Evolutionary conservation across 2,797 vertebrate genomes (phyloP).

Genomic region (Hyperoplus lanceolatus): DNA sequence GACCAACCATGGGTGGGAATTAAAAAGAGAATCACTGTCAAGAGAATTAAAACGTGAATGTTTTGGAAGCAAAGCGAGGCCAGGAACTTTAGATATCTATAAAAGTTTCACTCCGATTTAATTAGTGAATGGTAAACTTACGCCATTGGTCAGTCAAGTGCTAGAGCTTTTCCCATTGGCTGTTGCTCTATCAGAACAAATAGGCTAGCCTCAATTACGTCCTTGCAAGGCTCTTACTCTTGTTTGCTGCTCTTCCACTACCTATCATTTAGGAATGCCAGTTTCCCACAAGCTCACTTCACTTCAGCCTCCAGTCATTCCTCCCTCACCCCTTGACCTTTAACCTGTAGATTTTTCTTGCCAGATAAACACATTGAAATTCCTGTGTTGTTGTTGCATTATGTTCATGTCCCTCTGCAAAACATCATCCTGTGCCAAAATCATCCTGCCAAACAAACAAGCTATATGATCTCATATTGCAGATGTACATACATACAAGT

Average conservation of each 20-base stretch:
- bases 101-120: too few species aligned
- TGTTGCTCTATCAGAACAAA: too few species aligned
- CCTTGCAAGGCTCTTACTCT: too few species aligned
- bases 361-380: conserved; percentile 33
- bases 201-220: too few species aligned
- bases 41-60: conserved; percentile 7
- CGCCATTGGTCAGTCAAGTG: too few species aligned
- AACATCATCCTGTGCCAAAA: conserved; percentile 27
- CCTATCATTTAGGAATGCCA: conserved; percentile 33
- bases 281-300: conserved; percentile 45
- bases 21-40: conserved; percentile 20
- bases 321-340: conserved; percentile 43
- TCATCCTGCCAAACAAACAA: conserved; percentile 1
- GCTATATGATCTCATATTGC: conserved; percentile 28
- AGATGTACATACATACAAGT: conserved; percentile 6
- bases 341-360: conserved; percentile 45
- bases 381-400: conserved; percentile 20
- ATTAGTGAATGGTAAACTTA: too few species aligned
- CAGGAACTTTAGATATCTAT: too few species aligned
- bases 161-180: too few species aligned
- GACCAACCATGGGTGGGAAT: conserved; percentile 17
- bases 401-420: conserved; percentile 16
- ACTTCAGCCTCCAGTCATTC: conserved; percentile 9
- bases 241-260: not conserved
- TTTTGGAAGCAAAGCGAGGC: not conserved